A percentile compares a stretch with the other conserved stretches of the same genome.
These are phyloP conservation scores for Misgurnus mizolepis DNA, from an alignment of 2,113 vertebrate genomes.

Conservation along the genomic window DNA sequence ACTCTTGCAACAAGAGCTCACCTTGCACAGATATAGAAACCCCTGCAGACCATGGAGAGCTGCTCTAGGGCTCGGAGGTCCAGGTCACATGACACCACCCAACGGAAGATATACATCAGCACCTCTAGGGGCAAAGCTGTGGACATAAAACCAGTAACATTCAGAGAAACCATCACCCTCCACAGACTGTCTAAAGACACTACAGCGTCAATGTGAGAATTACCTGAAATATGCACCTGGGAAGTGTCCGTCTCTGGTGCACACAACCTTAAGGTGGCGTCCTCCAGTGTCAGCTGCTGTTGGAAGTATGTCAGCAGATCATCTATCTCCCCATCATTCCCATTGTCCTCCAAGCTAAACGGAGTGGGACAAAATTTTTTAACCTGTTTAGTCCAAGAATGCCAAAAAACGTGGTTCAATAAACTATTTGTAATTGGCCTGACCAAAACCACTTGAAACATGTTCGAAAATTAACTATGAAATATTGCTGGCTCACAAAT, in stretches of 20 bases:
- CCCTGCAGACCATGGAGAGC: slow-evolving; percentile 91
- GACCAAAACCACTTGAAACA: no score
- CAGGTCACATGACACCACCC: slow-evolving; percentile 96
- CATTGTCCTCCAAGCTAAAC: slow-evolving; percentile 81
- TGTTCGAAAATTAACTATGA: no score
- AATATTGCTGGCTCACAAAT: no score
- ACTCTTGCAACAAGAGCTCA: slow-evolving; percentile 54
- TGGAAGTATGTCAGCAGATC: slow-evolving; percentile 91
- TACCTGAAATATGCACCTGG: slow-evolving; percentile 93
- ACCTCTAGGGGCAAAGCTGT: slow-evolving; percentile 91
- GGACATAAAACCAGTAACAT: slow-evolving; percentile 8
- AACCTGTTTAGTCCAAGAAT: no score
- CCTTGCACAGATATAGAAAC: slow-evolving; percentile 98
- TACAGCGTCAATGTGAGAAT: not conserved
- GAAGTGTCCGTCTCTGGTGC: slow-evolving; percentile 83
- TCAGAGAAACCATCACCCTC: not conserved
- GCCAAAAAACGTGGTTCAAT: no score
- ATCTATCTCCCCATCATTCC: slow-evolving; percentile 82
- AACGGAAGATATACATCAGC: slow-evolving; percentile 97
- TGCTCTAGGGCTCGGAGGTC: slow-evolving; percentile 94
- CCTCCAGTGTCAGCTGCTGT: slow-evolving; percentile 87
- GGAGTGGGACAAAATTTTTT: not conserved
- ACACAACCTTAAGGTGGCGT: slow-evolving; percentile 86
- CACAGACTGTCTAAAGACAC: no score
- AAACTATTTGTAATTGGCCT: no score